These are phyloP conservation scores for Neuroterus valhalla DNA, from an alignment of 1,140 invertebrate species.

Conservation along the genomic window DNA sequence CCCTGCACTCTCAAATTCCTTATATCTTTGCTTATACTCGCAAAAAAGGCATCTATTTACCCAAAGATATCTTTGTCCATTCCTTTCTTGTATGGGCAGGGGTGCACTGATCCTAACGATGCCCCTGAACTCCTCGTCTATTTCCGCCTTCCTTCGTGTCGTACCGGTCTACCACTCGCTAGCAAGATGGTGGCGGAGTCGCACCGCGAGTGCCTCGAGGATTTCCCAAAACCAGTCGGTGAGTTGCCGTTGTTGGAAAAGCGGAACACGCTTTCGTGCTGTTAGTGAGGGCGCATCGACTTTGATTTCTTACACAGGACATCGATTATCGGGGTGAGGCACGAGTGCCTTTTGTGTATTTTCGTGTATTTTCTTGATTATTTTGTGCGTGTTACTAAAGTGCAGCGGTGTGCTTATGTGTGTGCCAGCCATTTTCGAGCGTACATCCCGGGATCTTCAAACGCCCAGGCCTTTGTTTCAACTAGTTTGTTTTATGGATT, in stretches of 20 bases:
- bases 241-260: constrained; percentile 39
- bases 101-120: too few species aligned
- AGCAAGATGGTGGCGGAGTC: constrained; percentile 57
- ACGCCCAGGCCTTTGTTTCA: constrained; percentile 25
- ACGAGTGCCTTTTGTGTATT: constrained; percentile 26
- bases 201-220: constrained; percentile 55
- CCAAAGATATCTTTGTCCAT: too few species aligned
- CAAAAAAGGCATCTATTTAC: too few species aligned
- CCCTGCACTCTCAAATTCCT: too few species aligned
- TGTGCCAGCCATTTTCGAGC: constrained; percentile 56
- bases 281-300: constrained; percentile 33
- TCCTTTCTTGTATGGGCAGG: too few species aligned
- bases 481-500: constrained; percentile 4
- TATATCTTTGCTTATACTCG: too few species aligned
- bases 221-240: constrained; percentile 57
- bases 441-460: constrained; percentile 47
- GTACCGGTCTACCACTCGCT: too few species aligned
- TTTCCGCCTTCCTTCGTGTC: too few species aligned
- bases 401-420: constrained; percentile 46
- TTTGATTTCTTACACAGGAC: constrained; percentile 17
- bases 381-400: constrained; percentile 51
- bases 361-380: constrained; percentile 11
- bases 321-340: constrained; percentile 35
- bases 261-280: constrained; percentile 47
- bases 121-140: too few species aligned